phyloP scores from a whole-genome alignment of 1,140 invertebrate species.

The Camponotus vicinus region DNA sequence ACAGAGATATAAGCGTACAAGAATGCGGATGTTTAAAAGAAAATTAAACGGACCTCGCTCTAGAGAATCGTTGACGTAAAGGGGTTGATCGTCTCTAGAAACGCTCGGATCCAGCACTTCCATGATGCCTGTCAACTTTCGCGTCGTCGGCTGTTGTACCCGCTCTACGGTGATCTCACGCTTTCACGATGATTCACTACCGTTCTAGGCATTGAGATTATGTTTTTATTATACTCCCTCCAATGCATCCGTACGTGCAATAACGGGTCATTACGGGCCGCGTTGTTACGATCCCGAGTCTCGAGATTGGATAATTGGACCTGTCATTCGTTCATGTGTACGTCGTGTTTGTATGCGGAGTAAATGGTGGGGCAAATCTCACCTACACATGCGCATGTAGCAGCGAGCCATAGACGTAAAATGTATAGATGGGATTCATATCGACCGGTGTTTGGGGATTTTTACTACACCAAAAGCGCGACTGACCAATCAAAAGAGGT shows the following conservation, averaged over 20 bases:
- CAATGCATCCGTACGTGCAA: not conserved
- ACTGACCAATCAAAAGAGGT: no score
- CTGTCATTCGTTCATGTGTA: not conserved
- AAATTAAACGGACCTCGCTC: slow-evolving; percentile 74
- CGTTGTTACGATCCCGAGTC: not conserved
- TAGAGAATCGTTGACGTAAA: slow-evolving; percentile 79
- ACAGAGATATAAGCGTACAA: not conserved
- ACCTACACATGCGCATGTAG: not conserved
- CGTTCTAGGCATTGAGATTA: slow-evolving; percentile 32
- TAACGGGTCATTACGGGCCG: not conserved
- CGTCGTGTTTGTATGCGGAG: not conserved
- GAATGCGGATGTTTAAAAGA: not conserved
- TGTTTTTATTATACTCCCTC: not conserved
- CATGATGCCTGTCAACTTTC: slow-evolving; percentile 68
- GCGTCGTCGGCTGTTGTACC: not conserved
- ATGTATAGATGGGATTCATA: no score
- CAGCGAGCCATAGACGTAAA: no score
- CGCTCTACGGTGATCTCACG: not conserved
- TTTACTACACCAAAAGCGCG: no score
- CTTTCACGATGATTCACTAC: slow-evolving; percentile 59
- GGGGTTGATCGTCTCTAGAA: slow-evolving; percentile 79
- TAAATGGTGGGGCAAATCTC: not conserved
- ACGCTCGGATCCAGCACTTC: slow-evolving; percentile 80
- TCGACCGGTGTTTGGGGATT: no score
- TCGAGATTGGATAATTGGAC: not conserved